phyloP scores from a whole-genome alignment of 1,140 invertebrate species.

The Eueides isabella region DNA sequence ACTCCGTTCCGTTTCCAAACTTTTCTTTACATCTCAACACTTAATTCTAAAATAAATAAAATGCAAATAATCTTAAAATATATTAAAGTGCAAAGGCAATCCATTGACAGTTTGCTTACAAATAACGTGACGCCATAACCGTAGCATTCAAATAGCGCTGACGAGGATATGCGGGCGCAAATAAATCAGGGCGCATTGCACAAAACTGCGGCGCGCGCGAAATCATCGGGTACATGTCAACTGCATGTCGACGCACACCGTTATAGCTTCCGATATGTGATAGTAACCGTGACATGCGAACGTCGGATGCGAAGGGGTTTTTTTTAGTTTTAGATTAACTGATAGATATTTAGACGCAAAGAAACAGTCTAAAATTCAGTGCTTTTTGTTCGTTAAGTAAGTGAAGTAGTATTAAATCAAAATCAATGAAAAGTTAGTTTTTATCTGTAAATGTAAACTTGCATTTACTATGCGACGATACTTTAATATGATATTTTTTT shows the following conservation, averaged over 20 bases:
- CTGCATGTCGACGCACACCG: conserved; percentile 43
- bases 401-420: too few species aligned
- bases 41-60: background rate
- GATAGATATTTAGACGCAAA: too few species aligned
- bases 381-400: too few species aligned
- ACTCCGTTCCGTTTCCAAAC: too few species aligned
- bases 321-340: background rate
- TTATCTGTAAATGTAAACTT: too few species aligned
- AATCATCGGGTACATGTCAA: conserved; percentile 53
- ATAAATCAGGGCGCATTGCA: conserved; percentile 63
- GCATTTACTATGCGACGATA: too few species aligned
- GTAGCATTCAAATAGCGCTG: conserved; percentile 25
- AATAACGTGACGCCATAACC: conserved; percentile 8
- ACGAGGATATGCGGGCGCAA: conserved; percentile 29
- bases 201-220: conserved; percentile 55
- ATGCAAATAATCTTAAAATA: background rate
- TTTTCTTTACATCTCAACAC: too few species aligned
- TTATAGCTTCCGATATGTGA: conserved; percentile 30
- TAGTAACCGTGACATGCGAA: conserved; percentile 4
- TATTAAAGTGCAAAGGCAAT: background rate
- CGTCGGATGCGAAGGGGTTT: background rate
- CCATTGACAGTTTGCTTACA: conserved; percentile 11
- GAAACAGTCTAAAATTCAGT: background rate
- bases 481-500: background rate
- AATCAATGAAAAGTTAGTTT: too few species aligned